Percentiles rank a stretch among this genome's conserved stretches.
Evolutionary conservation across 2,797 vertebrate species (phyloP).

Genomic region (Enteromius viviparus): DNA sequence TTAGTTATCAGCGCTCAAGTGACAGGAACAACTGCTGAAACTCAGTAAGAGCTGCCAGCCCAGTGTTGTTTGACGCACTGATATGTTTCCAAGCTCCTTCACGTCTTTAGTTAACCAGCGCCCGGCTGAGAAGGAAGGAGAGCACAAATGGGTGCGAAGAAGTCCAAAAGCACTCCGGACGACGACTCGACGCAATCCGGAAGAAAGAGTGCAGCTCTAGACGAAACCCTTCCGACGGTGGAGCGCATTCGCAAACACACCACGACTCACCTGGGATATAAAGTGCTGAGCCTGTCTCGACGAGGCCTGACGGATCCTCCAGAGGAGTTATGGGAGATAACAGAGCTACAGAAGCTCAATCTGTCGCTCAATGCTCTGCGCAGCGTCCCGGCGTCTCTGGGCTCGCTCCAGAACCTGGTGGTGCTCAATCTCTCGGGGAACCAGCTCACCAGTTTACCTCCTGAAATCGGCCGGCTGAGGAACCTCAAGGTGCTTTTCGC

Average conservation of each 20-base stretch:
- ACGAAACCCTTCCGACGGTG: slow-evolving; percentile 73
- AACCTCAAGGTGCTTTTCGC: slow-evolving; percentile 86
- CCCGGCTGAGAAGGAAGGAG: slow-evolving; percentile 25
- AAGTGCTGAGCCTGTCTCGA: slow-evolving; percentile 84
- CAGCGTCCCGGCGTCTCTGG: slow-evolving; percentile 77
- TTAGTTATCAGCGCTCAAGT: slow-evolving; percentile 74
- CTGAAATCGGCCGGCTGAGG: slow-evolving; percentile 85
- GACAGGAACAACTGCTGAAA: slow-evolving; percentile 86
- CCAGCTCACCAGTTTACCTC: slow-evolving; percentile 82
- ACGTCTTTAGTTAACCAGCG: background rate
- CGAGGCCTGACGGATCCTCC: slow-evolving; percentile 83
- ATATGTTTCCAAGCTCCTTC: slow-evolving; percentile 58
- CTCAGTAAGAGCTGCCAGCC: slow-evolving; percentile 70
- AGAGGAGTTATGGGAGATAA: slow-evolving; percentile 85
- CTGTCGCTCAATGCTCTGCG: slow-evolving; percentile 86
- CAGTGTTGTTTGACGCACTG: slow-evolving; percentile 61
- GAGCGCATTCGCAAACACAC: slow-evolving; percentile 74
- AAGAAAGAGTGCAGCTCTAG: slow-evolving; percentile 69
- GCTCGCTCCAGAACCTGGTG: slow-evolving; percentile 83
- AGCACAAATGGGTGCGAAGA: slow-evolving; percentile 77
- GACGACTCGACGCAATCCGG: slow-evolving; percentile 57
- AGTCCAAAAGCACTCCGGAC: slow-evolving; percentile 68
- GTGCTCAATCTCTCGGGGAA: slow-evolving; percentile 91
- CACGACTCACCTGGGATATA: slow-evolving; percentile 75
- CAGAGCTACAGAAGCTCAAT: slow-evolving; percentile 89